phyloP scores from a whole-genome alignment of 1,140 invertebrate genomes.

The Drosophila repleta region DNA sequence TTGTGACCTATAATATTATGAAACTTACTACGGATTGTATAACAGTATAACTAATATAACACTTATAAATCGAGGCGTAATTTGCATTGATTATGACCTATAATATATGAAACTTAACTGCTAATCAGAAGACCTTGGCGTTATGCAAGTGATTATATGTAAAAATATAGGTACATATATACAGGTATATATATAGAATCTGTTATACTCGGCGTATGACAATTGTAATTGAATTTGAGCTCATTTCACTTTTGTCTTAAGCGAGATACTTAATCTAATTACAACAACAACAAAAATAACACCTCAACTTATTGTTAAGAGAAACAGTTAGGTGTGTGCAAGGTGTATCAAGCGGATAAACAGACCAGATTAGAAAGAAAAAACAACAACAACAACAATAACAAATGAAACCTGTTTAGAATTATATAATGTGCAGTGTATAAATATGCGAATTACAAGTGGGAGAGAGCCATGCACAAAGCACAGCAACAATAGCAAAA shows the following conservation, averaged over 20 bases:
- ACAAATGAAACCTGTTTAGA: slow-evolving; percentile 24
- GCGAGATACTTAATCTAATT: slow-evolving; percentile 11
- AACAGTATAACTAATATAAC: slow-evolving; percentile 1
- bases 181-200: background rate
- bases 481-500: slow-evolving; percentile 14
- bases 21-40: slow-evolving; percentile 20
- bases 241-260: slow-evolving; percentile 22
- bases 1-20: slow-evolving; percentile 31
- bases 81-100: slow-evolving; percentile 32
- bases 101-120: slow-evolving; percentile 20
- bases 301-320: slow-evolving; percentile 18
- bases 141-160: slow-evolving; percentile 24
- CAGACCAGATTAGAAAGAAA: slow-evolving; percentile 29
- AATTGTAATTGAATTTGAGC: slow-evolving; percentile 1
- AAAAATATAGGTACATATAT: slow-evolving; percentile 1
- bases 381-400: slow-evolving; percentile 8
- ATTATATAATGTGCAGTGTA: slow-evolving; percentile 72
- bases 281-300: slow-evolving; percentile 28
- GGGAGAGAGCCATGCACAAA: slow-evolving; percentile 59
- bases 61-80: slow-evolving; percentile 1
- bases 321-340: slow-evolving; percentile 58
- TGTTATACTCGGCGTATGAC: background rate
- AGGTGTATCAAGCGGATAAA: slow-evolving; percentile 56
- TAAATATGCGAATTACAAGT: slow-evolving; percentile 78
- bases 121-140: slow-evolving; percentile 16